Base-by-base conservation (phyloP, 2,113 vertebrate genomes). In the Apeltes quadracus region DNA sequence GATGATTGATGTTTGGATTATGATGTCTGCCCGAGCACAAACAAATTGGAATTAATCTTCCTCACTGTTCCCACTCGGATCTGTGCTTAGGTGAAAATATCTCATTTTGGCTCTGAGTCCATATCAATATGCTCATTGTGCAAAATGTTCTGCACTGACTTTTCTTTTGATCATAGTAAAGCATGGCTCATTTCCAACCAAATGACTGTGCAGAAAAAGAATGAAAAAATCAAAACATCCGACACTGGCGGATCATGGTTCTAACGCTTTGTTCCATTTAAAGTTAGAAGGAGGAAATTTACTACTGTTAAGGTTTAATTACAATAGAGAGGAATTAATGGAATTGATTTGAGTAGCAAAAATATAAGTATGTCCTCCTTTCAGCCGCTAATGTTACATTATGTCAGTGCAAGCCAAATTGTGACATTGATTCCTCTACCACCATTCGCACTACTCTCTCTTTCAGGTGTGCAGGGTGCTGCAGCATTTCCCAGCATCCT, bases 131-230 rank as follows among this genome's bases (percentile, higher is more conserved):
- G 27, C 46, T 18, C 7, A 32, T 39, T 61, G 16, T 73, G 44
- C 39, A 59, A 55, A 66, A 44, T 59, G 66, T 58, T 69, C 12
- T 72, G 43, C 34, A 27, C 62, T 65, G 68, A 75, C 27, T 41
- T 50, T 55, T 46, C 41, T 56, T 70, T 41, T 69, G 62, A 82
- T 87, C 82, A 53, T 36, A 36, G 27, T 59, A 62, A 71, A 73
- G 25, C 68, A 55, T 38, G 27, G 50, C 38, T 68, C 11, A 78
- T 75, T 75, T 70, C 53, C 41, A 59, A 69, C 32, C 36, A 78
- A 86, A 84, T 77, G 48, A 73, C 67, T 54, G 54, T 70, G 61
- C 48, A 65, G 75, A 59, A 71, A 77, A 82, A 80, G 75, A 87
- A 83, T 79, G 73, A 82, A 50, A 83, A 71, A 34, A 34, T 20